Conservation (phyloP, 2,888 invertebrate genomes). For the Amphipoea lucens region DNA sequence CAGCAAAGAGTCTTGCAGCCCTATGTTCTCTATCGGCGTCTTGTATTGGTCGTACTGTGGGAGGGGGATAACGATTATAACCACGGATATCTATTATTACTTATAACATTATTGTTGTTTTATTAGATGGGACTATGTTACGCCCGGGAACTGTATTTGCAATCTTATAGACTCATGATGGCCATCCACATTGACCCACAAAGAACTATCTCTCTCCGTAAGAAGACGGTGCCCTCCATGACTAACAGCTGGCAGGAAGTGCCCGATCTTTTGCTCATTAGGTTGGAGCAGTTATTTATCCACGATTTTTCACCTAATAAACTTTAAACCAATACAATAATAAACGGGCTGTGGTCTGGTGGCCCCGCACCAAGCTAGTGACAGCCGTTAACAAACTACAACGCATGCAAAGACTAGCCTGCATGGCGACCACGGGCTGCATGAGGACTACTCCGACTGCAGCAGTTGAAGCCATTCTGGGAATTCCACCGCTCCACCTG, state of each 20-base stretch:
- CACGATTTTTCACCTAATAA: background rate
- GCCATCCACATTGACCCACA: background rate
- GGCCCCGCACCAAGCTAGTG: too few species aligned
- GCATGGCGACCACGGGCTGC: too few species aligned
- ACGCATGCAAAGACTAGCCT: too few species aligned
- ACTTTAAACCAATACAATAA: background rate
- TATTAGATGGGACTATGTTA: background rate
- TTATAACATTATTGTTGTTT: background rate
- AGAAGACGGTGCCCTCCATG: background rate
- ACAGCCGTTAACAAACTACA: too few species aligned
- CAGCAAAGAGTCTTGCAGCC: slow-evolving; percentile 98
- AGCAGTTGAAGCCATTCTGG: too few species aligned
- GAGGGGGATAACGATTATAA: background rate
- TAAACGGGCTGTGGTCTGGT: too few species aligned
- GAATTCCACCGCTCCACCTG: too few species aligned
- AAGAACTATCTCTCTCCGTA: background rate
- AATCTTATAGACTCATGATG: background rate
- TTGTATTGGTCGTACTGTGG: slow-evolving; percentile 98
- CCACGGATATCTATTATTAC: too few species aligned
- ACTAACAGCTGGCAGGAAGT: background rate
- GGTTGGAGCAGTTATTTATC: background rate
- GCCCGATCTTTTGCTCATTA: background rate
- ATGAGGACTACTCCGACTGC: too few species aligned
- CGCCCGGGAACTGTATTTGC: background rate
- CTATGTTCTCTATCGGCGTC: slow-evolving; percentile 99